Conservation (phyloP, 2,797 vertebrate species). For the Macropus fuliginosus region DNA sequence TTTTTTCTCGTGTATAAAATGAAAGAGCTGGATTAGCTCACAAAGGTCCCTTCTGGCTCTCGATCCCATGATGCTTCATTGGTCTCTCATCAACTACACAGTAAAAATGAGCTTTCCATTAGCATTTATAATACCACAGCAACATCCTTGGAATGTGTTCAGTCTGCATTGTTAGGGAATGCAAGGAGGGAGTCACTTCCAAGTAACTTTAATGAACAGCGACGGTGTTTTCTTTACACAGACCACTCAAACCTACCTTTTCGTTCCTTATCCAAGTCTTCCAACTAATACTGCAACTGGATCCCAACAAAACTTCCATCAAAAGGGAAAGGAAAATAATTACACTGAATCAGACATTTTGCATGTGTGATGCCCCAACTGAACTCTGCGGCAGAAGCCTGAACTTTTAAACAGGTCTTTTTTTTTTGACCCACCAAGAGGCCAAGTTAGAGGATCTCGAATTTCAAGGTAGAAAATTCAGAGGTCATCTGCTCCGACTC, state of each 20-base stretch:
- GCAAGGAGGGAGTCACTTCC: constrained; percentile 39
- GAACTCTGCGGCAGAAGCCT: constrained; percentile 43
- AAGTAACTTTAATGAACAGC: constrained; percentile 44
- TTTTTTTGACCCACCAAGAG: background rate
- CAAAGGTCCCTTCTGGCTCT: background rate
- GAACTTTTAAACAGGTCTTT: constrained; percentile 53
- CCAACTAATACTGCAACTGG: constrained; percentile 68
- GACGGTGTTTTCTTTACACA: constrained; percentile 38
- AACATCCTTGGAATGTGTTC: background rate
- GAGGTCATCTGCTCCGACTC: background rate
- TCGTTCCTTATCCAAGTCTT: constrained; percentile 63
- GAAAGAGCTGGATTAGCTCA: background rate
- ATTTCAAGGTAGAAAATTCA: background rate
- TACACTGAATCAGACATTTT: constrained; percentile 72
- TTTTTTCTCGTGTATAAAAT: constrained; percentile 47
- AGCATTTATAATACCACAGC: constrained; percentile 20
- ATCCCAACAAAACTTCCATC: constrained; percentile 50
- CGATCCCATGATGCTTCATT: background rate
- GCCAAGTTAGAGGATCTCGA: background rate
- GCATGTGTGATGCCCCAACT: constrained; percentile 61
- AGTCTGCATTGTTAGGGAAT: constrained; percentile 34
- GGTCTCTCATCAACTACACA: background rate
- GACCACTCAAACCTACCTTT: constrained; percentile 59
- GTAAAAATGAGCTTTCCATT: constrained; percentile 36
- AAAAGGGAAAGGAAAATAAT: constrained; percentile 74